Evolutionary conservation across 2,888 invertebrate species (phyloP), one percentile per base, ranked within the genome.

Genomic region (Tortrix viridana): DNA sequence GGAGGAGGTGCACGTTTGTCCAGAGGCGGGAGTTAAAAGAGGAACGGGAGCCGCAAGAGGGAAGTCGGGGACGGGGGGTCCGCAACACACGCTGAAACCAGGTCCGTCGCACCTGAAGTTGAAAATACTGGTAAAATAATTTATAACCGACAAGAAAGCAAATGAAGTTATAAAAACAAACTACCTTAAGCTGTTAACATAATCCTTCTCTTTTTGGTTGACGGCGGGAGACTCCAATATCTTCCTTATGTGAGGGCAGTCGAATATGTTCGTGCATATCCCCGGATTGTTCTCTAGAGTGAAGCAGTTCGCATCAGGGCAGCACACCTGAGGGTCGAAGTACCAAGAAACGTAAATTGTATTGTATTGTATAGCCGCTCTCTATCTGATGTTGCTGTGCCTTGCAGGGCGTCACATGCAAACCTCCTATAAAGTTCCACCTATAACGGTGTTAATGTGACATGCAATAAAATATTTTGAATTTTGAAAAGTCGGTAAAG

Each of bases 151-250:
- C 6, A 5, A n/a, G 4, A 22, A 22, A 3, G 4, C 4, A 22
- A 22, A 22, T 22, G 4, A 3, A 2, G n/a, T n/a, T n/a, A n/a
- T n/a, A n/a, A n/a, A n/a, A 38, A 18, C 18, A 37, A 22, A 19
- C 23, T 62, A 77, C 76, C 68, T 72, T n/a, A 75, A 73, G 41
- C 67, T 71, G 60, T 71, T 69, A 1, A 76, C 67, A 41, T 69
- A 74, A 5, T 56, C 57, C 9, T 64, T n/a, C 2, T 62, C 62
- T 14, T 57, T 60, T 18, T 57, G 18, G 0, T 65, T 18, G 47
- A 63, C 63, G 23, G 38, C 19, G 16, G 62, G 56, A 12, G 63
- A 63, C 22, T 48, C 38, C 43, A 63, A 37, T 20, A n/a, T 41
- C 18, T 53, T 47, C 22, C 41, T 23, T 26, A 63, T 48, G 19